A percentile compares a stretch with the other conserved stretches of the same genome.
Conservation (phyloP, 2,888 invertebrate genomes). For the Calameuta filiformis region DNA sequence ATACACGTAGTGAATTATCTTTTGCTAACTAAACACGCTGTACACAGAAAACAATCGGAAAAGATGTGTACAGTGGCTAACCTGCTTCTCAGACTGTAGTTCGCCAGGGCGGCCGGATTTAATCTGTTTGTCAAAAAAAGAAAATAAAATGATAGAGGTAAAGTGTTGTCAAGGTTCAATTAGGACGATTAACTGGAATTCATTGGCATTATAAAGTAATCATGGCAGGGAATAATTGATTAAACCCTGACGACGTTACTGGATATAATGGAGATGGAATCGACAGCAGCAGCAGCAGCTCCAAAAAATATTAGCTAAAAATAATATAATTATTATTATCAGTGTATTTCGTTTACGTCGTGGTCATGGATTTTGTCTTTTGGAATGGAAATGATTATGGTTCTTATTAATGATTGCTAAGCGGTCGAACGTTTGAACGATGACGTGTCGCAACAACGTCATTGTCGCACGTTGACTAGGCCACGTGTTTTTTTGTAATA, state of each 20-base stretch:
- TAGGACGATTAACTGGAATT: not conserved
- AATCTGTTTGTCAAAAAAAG: slow-evolving; percentile 74
- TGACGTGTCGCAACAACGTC: not conserved
- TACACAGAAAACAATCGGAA: not conserved
- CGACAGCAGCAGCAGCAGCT: slow-evolving; percentile 37
- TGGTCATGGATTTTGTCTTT: not conserved
- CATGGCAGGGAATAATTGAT: slow-evolving; percentile 17
- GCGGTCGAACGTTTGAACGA: not conserved
- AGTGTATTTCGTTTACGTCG: not conserved
- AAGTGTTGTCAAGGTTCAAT: not conserved
- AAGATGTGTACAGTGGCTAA: slow-evolving; percentile 66
- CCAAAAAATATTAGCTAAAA: slow-evolving; percentile 39
- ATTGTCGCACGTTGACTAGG: not conserved
- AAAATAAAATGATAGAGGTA: slow-evolving; percentile 59
- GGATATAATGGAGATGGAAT: slow-evolving; percentile 41
- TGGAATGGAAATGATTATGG: not conserved
- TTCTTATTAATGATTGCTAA: not conserved
- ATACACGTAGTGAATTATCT: not conserved
- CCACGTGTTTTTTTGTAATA: not conserved
- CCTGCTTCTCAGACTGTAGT: slow-evolving; percentile 78
- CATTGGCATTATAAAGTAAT: not conserved
- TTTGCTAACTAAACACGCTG: not conserved
- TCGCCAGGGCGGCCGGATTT: slow-evolving; percentile 82
- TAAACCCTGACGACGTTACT: slow-evolving; percentile 24
- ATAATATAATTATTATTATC: slow-evolving; percentile 14